A percentile compares a stretch with the other conserved stretches of the same genome.
These are phyloP conservation scores for Hippocampus comes DNA, from an alignment of 2,113 vertebrate species.

Conservation along the genomic window DNA sequence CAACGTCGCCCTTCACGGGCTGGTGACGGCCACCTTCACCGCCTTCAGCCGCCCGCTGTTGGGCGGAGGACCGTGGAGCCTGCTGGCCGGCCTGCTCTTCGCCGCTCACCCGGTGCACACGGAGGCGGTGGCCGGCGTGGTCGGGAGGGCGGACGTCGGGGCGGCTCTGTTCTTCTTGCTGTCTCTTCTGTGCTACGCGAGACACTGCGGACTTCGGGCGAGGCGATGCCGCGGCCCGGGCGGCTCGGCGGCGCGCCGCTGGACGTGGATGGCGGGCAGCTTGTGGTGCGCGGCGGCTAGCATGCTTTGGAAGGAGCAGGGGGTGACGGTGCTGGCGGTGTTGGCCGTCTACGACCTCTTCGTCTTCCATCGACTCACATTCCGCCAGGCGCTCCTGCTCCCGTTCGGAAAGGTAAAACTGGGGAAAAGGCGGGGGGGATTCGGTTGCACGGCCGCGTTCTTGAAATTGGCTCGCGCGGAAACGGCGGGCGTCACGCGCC, in stretches of 20 bases:
- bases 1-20: constrained; percentile 83
- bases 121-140: constrained; percentile 89
- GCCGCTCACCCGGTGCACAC: constrained; percentile 93
- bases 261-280: constrained; percentile 86
- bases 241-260: constrained; percentile 70
- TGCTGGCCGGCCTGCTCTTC: constrained; percentile 88
- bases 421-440: background rate
- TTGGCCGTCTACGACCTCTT: constrained; percentile 88
- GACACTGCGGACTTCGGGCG: constrained; percentile 81
- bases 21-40: constrained; percentile 88
- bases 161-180: constrained; percentile 89
- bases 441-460: constrained; percentile 15
- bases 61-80: constrained; percentile 84
- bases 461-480: constrained; percentile 5
- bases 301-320: constrained; percentile 98
- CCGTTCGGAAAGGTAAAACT: constrained; percentile 83
- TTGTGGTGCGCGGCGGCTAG: constrained; percentile 85
- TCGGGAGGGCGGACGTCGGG: constrained; percentile 90
- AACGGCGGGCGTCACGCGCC: background rate
- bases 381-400: constrained; percentile 77
- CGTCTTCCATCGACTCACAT: constrained; percentile 84
- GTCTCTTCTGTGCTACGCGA: constrained; percentile 84
- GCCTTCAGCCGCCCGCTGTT: constrained; percentile 84
- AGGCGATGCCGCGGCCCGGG: constrained; percentile 66
- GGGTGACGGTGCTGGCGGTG: constrained; percentile 89